Conservation (phyloP, 1,140 invertebrate species). For the Asbolus verrucosus region DNA sequence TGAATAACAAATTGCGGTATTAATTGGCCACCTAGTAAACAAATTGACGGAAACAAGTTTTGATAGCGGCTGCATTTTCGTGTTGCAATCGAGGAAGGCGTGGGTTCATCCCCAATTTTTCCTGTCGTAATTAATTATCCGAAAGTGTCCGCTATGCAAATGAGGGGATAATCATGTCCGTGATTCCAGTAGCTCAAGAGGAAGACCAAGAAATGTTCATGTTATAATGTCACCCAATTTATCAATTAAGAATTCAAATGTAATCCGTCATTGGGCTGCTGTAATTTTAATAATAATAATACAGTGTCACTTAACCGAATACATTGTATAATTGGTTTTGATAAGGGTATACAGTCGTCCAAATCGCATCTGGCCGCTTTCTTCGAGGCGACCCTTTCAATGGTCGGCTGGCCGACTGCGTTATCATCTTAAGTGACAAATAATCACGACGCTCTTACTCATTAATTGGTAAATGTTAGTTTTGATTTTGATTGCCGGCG, state of each 20-base stretch:
- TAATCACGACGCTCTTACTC: slow-evolving; percentile 62
- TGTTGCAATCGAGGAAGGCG: no score
- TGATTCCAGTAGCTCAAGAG: slow-evolving; percentile 32
- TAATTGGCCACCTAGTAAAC: slow-evolving; percentile 25
- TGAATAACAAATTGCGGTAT: slow-evolving; percentile 31
- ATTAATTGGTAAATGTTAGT: slow-evolving; percentile 64
- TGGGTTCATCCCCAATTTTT: slow-evolving; percentile 8
- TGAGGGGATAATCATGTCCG: neutral
- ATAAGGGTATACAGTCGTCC: slow-evolving; percentile 61
- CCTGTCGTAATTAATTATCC: slow-evolving; percentile 16
- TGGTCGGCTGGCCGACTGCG: slow-evolving; percentile 51
- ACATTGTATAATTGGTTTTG: slow-evolving; percentile 65
- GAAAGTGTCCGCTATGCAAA: neutral
- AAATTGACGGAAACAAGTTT: slow-evolving; percentile 7
- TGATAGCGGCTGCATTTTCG: no score
- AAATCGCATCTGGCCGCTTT: slow-evolving; percentile 5
- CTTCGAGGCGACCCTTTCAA: neutral
- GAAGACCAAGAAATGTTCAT: slow-evolving; percentile 31
- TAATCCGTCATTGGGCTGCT: slow-evolving; percentile 59
- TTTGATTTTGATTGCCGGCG: slow-evolving; percentile 61
- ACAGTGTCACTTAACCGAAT: slow-evolving; percentile 63
- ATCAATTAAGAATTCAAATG: slow-evolving; percentile 62
- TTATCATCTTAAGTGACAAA: slow-evolving; percentile 65
- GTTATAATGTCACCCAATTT: slow-evolving; percentile 61
- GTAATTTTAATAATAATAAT: slow-evolving; percentile 63